These are phyloP conservation scores for Orthonyx spaldingii DNA, from an alignment of 2,113 vertebrate species.

Conservation along the genomic window DNA sequence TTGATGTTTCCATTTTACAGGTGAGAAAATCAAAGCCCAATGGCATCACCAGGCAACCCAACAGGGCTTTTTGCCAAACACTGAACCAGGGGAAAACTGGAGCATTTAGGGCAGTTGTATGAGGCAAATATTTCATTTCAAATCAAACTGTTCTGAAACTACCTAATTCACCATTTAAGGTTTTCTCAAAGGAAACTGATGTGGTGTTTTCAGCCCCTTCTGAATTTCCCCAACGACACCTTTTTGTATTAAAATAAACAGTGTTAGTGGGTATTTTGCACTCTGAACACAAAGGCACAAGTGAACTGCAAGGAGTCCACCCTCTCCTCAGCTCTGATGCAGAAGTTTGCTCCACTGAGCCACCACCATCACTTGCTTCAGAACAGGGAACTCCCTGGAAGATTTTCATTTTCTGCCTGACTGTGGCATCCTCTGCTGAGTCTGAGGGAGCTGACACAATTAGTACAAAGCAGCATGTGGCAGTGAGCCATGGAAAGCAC, in stretches of 20 bases:
- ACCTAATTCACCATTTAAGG: background rate
- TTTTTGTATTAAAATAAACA: background rate
- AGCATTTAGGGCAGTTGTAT: background rate
- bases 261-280: background rate
- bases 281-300: background rate
- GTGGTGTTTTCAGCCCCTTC: background rate
- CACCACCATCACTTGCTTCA: background rate
- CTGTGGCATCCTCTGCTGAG: background rate
- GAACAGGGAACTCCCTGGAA: conserved; percentile 3
- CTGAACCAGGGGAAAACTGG: background rate
- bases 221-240: background rate
- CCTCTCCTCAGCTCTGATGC: background rate
- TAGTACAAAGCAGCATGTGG: background rate
- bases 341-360: background rate
- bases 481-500: background rate
- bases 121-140: background rate
- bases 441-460: background rate
- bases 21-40: background rate
- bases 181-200: background rate
- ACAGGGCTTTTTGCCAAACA: background rate
- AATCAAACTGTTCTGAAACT: background rate
- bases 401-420: background rate
- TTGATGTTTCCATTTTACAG: background rate
- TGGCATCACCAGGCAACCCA: background rate
- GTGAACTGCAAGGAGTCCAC: background rate